Conservation (phyloP, 2,797 vertebrate species). For the Cottoperca gobio region DNA sequence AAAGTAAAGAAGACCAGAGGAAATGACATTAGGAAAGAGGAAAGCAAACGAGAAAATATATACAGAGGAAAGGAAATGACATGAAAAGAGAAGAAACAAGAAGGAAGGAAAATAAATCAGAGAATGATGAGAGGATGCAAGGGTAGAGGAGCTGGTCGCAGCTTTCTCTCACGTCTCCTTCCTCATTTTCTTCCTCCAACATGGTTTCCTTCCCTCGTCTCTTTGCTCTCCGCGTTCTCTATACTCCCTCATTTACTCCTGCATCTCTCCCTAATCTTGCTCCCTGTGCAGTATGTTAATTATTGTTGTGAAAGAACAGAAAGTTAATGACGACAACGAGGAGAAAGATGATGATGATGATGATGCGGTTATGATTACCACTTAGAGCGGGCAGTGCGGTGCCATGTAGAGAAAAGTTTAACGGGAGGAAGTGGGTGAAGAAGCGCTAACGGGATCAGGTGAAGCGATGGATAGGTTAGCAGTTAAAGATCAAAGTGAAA, state of each 20-base stretch:
- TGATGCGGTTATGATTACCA: conserved; percentile 68
- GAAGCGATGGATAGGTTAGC: conserved; percentile 82
- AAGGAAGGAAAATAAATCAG: conserved; percentile 27
- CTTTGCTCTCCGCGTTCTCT: conserved; percentile 54
- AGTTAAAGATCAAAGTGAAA: conserved; percentile 88
- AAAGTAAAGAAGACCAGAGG: conserved; percentile 21
- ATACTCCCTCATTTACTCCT: conserved; percentile 57
- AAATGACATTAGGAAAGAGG: conserved; percentile 10
- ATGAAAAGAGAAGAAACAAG: conserved; percentile 38
- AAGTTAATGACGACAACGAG: conserved; percentile 66
- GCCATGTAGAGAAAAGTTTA: conserved; percentile 67
- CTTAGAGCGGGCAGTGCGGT: conserved; percentile 69
- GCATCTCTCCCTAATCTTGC: conserved; percentile 59
- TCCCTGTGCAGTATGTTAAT: conserved; percentile 76
- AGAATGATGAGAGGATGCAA: conserved; percentile 34
- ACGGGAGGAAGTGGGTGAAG: conserved; percentile 70
- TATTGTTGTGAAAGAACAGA: conserved; percentile 66
- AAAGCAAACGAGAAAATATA: conserved; percentile 12
- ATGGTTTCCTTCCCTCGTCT: conserved; percentile 50
- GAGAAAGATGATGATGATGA: conserved; percentile 39
- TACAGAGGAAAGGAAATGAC: conserved; percentile 33
- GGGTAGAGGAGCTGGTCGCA: conserved; percentile 50
- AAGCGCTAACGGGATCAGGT: conserved; percentile 75
- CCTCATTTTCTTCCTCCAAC: conserved; percentile 52
- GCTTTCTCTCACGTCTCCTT: conserved; percentile 55